A percentile compares a stretch with the other conserved stretches of the same genome.
phyloP scores from a whole-genome alignment of 53 echinoderm and acorn worm species.

The Arbacia lixula region DNA sequence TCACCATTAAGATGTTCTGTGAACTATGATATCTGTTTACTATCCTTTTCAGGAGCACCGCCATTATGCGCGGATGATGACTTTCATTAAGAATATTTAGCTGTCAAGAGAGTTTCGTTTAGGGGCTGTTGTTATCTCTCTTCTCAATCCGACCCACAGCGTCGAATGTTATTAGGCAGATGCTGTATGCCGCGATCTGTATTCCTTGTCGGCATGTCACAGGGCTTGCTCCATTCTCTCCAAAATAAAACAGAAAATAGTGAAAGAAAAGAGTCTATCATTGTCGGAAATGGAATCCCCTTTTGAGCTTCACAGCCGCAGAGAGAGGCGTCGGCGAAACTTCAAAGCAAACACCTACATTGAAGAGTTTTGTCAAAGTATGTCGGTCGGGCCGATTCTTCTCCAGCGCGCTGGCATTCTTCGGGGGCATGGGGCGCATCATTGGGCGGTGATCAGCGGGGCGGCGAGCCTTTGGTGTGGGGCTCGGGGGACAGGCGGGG shows the following conservation, averaged over 20 bases:
- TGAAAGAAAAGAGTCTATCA: slow-evolving; percentile 19
- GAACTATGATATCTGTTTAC: slow-evolving; percentile 30
- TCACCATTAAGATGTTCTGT: not conserved
- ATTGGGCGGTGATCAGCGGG: slow-evolving; percentile 26
- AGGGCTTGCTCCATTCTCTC: not conserved
- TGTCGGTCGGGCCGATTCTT: slow-evolving; percentile 8
- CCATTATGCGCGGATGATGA: slow-evolving; percentile 15
- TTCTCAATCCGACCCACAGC: not conserved
- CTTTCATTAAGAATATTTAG: slow-evolving; percentile 26
- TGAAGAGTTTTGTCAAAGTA: slow-evolving; percentile 3
- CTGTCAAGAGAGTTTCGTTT: slow-evolving; percentile 9
- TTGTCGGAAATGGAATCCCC: slow-evolving; percentile 27
- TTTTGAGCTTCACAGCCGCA: not conserved
- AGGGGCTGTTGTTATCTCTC: slow-evolving; percentile 19
- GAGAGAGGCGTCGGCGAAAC: slow-evolving; percentile 29
- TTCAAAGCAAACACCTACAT: slow-evolving; percentile 50
- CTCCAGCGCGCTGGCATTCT: slow-evolving; percentile 2
- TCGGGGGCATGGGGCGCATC: slow-evolving; percentile 24
- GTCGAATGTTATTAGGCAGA: not conserved
- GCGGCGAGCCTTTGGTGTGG: slow-evolving; percentile 32
- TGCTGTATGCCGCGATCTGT: no score
- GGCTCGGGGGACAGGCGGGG: slow-evolving; percentile 16
- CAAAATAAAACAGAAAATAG: slow-evolving; percentile 24
- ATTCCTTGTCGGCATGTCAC: slow-evolving; percentile 24
- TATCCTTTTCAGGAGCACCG: not conserved